Evolutionary conservation across 1,140 invertebrate genomes (phyloP), one percentile per base, ranked within the genome.

Genomic region (Contarinia nasturtii): DNA sequence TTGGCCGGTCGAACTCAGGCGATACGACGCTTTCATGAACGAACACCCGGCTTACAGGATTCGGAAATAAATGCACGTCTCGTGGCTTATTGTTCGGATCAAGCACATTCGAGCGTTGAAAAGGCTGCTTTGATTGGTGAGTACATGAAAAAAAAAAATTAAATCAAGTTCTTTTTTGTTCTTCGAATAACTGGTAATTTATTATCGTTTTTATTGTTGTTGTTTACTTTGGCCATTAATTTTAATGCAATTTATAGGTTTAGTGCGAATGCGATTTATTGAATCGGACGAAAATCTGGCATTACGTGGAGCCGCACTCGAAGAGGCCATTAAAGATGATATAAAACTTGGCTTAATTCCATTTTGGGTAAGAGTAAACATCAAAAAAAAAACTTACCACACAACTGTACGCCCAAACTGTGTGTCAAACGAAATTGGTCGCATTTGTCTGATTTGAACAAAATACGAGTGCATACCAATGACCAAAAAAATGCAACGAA

Each of bases 91-190:
- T 95, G 91, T 56, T 96, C 92, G 0, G 90, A 95, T 61, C 83
- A 87, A 70, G 88, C 91, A 1, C 91, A 97, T 65, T 95, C 90
- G 0, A 94, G 90, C 18, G 90, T 97, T 3, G 92, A 96, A 67
- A 97, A 97, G 66, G 89, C 91, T 40, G 88, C 87, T 15, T 64
- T 92, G 2, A 87, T 88, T 54, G 82, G 83, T 57, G 48, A 54
- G 61, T 59, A 15, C 33, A 22, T 12, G 2, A 12, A 36, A 44
- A 7, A 3, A 3, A 27, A 41, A 41, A 41, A 20, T 44, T 7
- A 7, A 20, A 44, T 20, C 7, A 2, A 33, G 7, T 21, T 7
- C 40, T 20, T 15, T 20, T 33, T 46, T 45, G 22, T 37, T 51
- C n/a, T n/a, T n/a, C n/a, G n/a, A n/a, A n/a, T n/a, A n/a, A n/a